A percentile compares a stretch with the other conserved stretches of the same genome.
phyloP scores from a whole-genome alignment of 2,888 invertebrate species.

The Standfussiana lucernea region DNA sequence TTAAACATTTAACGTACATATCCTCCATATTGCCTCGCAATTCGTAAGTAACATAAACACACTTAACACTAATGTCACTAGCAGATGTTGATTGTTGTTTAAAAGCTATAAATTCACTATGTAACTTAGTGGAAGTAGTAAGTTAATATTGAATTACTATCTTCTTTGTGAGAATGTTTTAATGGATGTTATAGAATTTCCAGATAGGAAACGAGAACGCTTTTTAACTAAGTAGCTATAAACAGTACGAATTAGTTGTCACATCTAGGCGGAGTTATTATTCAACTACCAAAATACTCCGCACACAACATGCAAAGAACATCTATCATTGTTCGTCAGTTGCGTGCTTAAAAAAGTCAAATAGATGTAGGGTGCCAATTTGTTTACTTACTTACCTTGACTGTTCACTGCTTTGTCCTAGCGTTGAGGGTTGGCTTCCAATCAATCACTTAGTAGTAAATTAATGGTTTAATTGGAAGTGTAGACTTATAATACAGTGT shows the following conservation, averaged over 20 bases:
- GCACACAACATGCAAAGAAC: not conserved
- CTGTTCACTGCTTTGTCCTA: not conserved
- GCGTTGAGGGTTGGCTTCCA: not conserved
- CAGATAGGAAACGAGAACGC: conserved; percentile 18
- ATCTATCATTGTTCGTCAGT: not conserved
- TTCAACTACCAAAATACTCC: not conserved
- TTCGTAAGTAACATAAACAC: conserved; percentile 20
- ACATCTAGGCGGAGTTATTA: not conserved
- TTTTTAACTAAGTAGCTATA: not conserved
- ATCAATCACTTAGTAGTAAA: not conserved
- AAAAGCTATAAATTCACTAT: conserved; percentile 27
- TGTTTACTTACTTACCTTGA: not conserved
- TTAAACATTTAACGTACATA: conserved; percentile 23
- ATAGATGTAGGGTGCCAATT: not conserved
- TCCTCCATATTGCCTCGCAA: conserved; percentile 2
- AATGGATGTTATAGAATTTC: conserved; percentile 11
- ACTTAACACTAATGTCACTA: conserved; percentile 30
- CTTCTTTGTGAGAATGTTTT: not conserved
- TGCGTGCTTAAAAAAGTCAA: too few relatives aligned
- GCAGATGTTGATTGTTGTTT: conserved; percentile 46
- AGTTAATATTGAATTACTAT: conserved; percentile 4
- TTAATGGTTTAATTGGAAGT: not conserved
- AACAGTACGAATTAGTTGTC: not conserved
- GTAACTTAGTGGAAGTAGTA: conserved; percentile 22
- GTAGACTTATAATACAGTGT: not conserved